Evolutionary conservation across 35 echinoderm and acorn worm species (phyloP).

Genomic region (Ptychodera flava): DNA sequence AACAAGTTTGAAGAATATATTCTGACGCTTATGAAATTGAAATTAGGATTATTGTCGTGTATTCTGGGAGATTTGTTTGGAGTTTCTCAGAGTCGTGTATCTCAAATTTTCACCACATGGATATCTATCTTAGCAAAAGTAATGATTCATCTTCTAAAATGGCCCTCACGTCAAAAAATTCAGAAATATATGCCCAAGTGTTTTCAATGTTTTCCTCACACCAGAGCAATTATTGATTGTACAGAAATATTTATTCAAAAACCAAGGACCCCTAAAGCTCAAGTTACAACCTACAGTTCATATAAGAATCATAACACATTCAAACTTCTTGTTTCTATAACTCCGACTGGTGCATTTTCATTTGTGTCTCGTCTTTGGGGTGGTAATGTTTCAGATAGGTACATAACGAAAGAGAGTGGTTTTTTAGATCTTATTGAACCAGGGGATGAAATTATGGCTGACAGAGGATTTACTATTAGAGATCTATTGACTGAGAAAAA

Average conservation of each 20-base stretch:
- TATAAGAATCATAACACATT: conserved; percentile 29
- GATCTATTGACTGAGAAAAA: conserved; percentile 17
- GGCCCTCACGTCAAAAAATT: conserved; percentile 10
- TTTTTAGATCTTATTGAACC: background rate
- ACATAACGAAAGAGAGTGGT: background rate
- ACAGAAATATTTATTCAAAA: conserved; percentile 36
- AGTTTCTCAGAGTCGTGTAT: background rate
- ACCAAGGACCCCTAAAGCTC: conserved; percentile 2
- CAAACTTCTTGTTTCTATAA: conserved; percentile 17
- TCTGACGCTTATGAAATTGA: background rate
- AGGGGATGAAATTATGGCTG: conserved; percentile 25
- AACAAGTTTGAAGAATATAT: background rate
- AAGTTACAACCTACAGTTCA: conserved; percentile 9
- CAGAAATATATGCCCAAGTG: background rate
- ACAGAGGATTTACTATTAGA: conserved; percentile 19
- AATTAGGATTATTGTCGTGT: background rate
- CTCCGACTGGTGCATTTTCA: conserved; percentile 11
- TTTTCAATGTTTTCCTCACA: conserved; percentile 24
- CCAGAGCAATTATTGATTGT: conserved; percentile 12
- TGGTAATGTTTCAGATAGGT: background rate
- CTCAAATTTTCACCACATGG: background rate
- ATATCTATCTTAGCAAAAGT: background rate
- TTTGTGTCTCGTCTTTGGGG: conserved; percentile 2
- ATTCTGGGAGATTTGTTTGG: background rate
- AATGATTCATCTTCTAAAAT: conserved; percentile 8